Conservation (phyloP, 1,140 invertebrate species). For the Acromyrmex heyeri region DNA sequence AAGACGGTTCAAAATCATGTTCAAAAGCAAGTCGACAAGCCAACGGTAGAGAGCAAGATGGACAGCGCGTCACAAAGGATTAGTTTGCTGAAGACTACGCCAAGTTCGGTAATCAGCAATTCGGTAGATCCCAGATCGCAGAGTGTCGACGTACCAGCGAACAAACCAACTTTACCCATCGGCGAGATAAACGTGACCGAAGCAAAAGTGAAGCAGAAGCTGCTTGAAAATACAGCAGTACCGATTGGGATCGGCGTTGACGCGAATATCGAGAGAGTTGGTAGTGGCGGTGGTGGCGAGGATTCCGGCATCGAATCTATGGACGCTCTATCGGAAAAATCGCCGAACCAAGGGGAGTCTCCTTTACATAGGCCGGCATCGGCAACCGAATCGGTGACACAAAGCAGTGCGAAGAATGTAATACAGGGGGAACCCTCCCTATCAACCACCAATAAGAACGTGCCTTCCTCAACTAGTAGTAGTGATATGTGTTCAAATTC, state of each 20-base stretch:
- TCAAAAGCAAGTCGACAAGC: conserved; percentile 70
- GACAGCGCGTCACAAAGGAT: conserved; percentile 78
- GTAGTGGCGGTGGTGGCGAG: conserved; percentile 89
- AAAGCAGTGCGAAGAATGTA: conserved; percentile 66
- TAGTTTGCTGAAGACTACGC: conserved; percentile 80
- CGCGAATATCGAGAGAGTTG: conserved; percentile 78
- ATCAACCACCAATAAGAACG: conserved; percentile 84
- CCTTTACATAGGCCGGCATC: conserved; percentile 84
- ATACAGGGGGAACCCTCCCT: conserved; percentile 74
- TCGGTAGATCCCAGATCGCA: conserved; percentile 69
- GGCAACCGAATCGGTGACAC: conserved; percentile 77
- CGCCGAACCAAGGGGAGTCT: conserved; percentile 93
- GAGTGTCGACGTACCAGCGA: conserved; percentile 64
- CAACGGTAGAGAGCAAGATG: conserved; percentile 62
- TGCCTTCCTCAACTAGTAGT: conserved; percentile 86
- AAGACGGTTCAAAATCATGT: conserved; percentile 81
- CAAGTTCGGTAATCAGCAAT: conserved; percentile 69
- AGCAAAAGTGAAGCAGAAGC: conserved; percentile 89
- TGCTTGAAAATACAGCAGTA: conserved; percentile 86
- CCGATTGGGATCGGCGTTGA: conserved; percentile 82
- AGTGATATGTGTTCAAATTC: conserved; percentile 86
- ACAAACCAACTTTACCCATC: conserved; percentile 82
- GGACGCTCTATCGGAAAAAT: conserved; percentile 97
- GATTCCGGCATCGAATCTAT: conserved; percentile 97
- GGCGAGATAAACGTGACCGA: conserved; percentile 87